phyloP scores from a whole-genome alignment of 2,888 invertebrate species.

The Entomobrya multifasciata region DNA sequence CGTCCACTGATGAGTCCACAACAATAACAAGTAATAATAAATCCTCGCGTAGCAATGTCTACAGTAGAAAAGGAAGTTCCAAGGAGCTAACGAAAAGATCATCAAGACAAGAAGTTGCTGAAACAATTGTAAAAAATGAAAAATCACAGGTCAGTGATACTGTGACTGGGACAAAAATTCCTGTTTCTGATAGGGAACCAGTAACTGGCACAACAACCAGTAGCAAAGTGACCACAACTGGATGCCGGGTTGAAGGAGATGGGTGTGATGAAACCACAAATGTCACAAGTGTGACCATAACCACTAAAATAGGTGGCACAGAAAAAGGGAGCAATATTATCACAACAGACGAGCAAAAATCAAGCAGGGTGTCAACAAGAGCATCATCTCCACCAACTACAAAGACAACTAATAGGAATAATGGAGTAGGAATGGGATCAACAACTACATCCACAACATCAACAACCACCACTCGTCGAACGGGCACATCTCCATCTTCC shows the following conservation, averaged over 20 bases:
- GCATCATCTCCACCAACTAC: conserved; percentile 4
- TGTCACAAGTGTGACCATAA: neutral
- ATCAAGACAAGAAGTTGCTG: conserved; percentile 6
- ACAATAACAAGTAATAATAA: neutral
- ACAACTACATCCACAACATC: conserved; percentile 24
- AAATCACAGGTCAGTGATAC: neutral
- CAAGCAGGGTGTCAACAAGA: neutral
- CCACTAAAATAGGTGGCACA: neutral
- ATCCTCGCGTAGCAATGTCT: conserved; percentile 13
- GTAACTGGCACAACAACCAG: neutral
- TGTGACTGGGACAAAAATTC: too few species aligned
- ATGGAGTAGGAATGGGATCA: neutral
- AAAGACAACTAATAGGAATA: neutral
- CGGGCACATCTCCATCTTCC: conserved; percentile 28
- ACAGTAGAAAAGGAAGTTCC: conserved; percentile 60
- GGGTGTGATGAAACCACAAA: neutral
- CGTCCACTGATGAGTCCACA: conserved; percentile 40
- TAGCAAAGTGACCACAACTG: conserved; percentile 30
- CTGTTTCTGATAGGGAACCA: neutral
- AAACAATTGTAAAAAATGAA: conserved; percentile 3
- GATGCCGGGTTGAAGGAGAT: neutral
- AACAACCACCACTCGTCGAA: conserved; percentile 73
- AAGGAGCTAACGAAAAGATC: conserved; percentile 52
- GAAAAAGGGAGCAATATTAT: neutral
- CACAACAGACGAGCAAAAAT: neutral